Conservation (phyloP, 2,888 invertebrate genomes). For the Macaria liturata region DNA sequence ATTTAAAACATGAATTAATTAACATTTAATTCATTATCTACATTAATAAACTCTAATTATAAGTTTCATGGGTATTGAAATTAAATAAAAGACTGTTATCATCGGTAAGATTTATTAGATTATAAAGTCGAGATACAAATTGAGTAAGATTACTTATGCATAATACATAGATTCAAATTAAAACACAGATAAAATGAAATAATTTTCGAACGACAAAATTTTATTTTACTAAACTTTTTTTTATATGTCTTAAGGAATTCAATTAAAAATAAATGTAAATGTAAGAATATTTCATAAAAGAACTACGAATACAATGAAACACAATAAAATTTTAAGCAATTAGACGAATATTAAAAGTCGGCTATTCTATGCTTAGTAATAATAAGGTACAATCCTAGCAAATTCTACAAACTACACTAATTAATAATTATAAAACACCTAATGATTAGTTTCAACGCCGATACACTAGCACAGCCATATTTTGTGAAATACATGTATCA, state of each 20-base stretch:
- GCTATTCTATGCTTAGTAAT: constrained; percentile 5
- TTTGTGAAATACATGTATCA: constrained; percentile 38
- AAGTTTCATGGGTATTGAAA: neutral
- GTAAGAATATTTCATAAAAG: too few species aligned
- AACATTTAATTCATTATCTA: too few species aligned
- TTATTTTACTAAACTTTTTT: too few species aligned
- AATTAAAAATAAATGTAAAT: too few species aligned
- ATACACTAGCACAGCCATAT: constrained; percentile 63
- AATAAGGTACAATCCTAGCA: constrained; percentile 17
- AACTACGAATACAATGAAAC: too few species aligned
- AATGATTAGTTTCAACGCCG: constrained; percentile 30
- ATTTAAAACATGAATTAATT: too few species aligned
- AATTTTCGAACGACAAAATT: too few species aligned
- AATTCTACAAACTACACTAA: constrained; percentile 19
- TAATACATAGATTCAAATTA: neutral
- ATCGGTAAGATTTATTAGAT: constrained; percentile 24
- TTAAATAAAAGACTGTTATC: neutral
- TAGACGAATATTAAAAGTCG: too few species aligned
- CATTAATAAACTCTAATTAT: too few species aligned
- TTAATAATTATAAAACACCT: constrained; percentile 29
- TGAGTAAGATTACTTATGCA: neutral
- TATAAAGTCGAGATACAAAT: constrained; percentile 4
- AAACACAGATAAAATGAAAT: too few species aligned
- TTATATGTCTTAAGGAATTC: too few species aligned
- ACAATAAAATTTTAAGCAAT: too few species aligned